Evolutionary conservation across 2,113 vertebrate species (phyloP).

Genomic region (Lates calcarifer): DNA sequence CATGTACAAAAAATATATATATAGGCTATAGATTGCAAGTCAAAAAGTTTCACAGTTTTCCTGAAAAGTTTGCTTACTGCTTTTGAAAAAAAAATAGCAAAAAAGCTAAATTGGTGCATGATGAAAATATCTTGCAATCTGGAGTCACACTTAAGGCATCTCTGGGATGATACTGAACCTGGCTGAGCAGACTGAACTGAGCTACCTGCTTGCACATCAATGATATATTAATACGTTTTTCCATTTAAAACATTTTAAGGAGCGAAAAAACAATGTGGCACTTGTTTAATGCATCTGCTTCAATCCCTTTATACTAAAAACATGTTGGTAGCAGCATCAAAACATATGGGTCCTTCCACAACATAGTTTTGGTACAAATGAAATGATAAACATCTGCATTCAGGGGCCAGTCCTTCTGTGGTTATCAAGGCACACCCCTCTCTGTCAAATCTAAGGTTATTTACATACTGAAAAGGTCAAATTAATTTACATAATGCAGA

Average conservation of each 20-base stretch:
- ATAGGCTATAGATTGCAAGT: not conserved
- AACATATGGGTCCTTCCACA: too few species aligned
- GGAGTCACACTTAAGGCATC: not conserved
- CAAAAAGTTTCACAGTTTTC: not conserved
- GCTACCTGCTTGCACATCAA: not conserved
- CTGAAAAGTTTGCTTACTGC: not conserved
- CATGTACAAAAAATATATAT: not conserved
- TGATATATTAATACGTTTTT: not conserved
- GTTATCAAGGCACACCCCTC: not conserved
- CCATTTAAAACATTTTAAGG: not conserved
- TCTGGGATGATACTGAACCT: not conserved
- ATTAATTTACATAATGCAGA: conserved; percentile 5
- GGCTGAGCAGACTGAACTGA: not conserved
- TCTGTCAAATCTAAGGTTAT: not conserved
- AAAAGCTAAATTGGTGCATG: conserved; percentile 4
- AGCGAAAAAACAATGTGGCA: not conserved
- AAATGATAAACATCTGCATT: not conserved
- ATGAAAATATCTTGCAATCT: conserved; percentile 33
- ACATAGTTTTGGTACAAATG: not conserved
- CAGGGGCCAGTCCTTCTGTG: not conserved
- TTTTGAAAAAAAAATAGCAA: not conserved
- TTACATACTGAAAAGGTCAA: conserved; percentile 1
- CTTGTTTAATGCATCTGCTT: not conserved
- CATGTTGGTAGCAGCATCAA: not conserved
- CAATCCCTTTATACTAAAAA: not conserved